Percentiles rank a stretch among this genome's conserved stretches.
These are phyloP conservation scores for Pseudomugil tenellus DNA, from an alignment of 2,797 vertebrate genomes.

Conservation along the genomic window DNA sequence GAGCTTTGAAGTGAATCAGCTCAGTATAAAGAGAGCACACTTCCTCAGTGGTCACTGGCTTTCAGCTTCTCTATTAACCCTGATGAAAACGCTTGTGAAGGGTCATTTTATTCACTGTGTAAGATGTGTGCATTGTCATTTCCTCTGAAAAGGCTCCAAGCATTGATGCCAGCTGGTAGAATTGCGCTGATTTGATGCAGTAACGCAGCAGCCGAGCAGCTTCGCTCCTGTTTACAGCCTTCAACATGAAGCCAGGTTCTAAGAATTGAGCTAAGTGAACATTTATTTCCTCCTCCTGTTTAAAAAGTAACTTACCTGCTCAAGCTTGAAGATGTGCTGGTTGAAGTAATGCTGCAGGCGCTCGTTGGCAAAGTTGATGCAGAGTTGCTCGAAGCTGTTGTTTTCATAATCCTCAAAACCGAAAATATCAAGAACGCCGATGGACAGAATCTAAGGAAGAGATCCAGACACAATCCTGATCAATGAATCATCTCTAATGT, in stretches of 20 bases:
- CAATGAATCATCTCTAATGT: not conserved
- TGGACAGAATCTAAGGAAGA: slow-evolving; percentile 90
- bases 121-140: slow-evolving; percentile 8
- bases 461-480: not conserved
- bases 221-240: not conserved
- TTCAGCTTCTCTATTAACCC: slow-evolving; percentile 21
- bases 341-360: slow-evolving; percentile 99
- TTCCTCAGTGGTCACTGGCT: slow-evolving; percentile 31
- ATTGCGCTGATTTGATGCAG: not conserved
- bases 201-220: not conserved
- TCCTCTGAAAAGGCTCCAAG: slow-evolving; percentile 21
- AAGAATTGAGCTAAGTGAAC: not conserved
- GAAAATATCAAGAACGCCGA: slow-evolving; percentile 98
- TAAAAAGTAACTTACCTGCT: slow-evolving; percentile 84
- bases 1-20: slow-evolving; percentile 55
- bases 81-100: slow-evolving; percentile 35
- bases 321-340: slow-evolving; percentile 97
- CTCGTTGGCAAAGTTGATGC: slow-evolving; percentile 99
- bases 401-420: slow-evolving; percentile 99
- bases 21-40: slow-evolving; percentile 46
- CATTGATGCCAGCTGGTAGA: not conserved
- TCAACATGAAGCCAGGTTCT: not conserved
- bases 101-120: slow-evolving; percentile 39
- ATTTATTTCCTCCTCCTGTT: not conserved
- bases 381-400: slow-evolving; percentile 99